Conservation (phyloP, 1,140 invertebrate species). For the Tetramorium alpestre region DNA sequence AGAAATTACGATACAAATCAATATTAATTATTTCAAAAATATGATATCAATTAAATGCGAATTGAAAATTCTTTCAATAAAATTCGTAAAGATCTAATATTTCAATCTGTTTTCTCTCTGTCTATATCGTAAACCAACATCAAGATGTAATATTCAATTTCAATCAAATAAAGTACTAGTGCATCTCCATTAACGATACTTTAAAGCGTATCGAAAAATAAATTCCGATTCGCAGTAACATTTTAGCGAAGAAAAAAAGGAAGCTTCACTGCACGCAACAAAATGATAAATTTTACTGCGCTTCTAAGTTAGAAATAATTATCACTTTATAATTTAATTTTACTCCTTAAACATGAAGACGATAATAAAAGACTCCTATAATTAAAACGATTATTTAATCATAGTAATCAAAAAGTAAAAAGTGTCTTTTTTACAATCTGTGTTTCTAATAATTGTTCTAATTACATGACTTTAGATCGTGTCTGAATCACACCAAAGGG, state of each 20-base stretch:
- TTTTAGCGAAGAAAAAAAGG: not conserved
- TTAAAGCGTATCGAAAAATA: conserved; percentile 4
- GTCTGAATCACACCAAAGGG: not conserved
- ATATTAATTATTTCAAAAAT: conserved; percentile 17
- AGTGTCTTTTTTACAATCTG: not conserved
- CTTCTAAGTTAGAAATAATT: conserved; percentile 9
- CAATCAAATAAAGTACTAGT: conserved; percentile 30
- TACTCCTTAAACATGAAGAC: not conserved
- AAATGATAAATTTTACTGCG: not conserved
- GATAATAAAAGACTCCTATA: not conserved
- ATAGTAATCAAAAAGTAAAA: not conserved
- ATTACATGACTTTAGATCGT: not conserved
- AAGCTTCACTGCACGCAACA: not conserved
- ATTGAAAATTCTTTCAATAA: conserved; percentile 34
- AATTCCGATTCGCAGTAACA: not conserved
- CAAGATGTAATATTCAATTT: conserved; percentile 34
- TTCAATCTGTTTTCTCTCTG: conserved; percentile 10
- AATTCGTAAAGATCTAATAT: conserved; percentile 45
- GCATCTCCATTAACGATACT: conserved; percentile 14
- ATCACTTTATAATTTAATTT: not conserved
- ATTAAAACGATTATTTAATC: not conserved
- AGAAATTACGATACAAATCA: too few relatives aligned
- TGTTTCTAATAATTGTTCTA: not conserved
- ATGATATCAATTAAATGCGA: conserved; percentile 12
- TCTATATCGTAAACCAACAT: not conserved